These are phyloP conservation scores for Lepus oiostolus DNA, from an alignment of 2,797 vertebrate species.

Conservation along the genomic window DNA sequence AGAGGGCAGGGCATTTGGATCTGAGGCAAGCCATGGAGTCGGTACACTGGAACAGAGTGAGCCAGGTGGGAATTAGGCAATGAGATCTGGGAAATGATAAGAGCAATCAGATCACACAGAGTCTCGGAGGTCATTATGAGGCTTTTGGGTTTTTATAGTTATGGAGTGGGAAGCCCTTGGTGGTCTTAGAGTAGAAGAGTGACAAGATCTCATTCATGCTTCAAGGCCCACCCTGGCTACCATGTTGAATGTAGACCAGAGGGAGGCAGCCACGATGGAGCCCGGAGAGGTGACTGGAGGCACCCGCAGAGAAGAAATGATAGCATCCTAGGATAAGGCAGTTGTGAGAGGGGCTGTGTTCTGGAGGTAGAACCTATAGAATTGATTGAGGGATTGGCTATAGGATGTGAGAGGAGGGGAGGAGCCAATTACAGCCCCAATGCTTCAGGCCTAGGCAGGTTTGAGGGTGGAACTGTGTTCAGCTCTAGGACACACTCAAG, in stretches of 20 bases:
- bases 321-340: not conserved
- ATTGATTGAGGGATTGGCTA: not conserved
- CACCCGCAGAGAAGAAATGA: not conserved
- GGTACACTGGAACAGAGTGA: not conserved
- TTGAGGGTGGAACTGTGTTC: not conserved
- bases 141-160: not conserved
- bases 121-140: not conserved
- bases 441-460: not conserved
- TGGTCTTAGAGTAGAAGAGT: not conserved
- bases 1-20: not conserved
- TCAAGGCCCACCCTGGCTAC: not conserved
- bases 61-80: not conserved
- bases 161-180: not conserved
- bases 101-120: not conserved
- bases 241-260: not conserved
- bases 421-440: not conserved
- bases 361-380: not conserved
- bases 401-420: not conserved
- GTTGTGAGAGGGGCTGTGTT: not conserved
- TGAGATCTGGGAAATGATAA: not conserved
- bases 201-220: not conserved
- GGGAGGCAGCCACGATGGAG: not conserved
- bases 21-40: not conserved
- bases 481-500: rapidly evolving
- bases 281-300: not conserved